Conservation (phyloP, 37 sponge, comb jelly and placozoan species). For the Amphimedon queenslandica region DNA sequence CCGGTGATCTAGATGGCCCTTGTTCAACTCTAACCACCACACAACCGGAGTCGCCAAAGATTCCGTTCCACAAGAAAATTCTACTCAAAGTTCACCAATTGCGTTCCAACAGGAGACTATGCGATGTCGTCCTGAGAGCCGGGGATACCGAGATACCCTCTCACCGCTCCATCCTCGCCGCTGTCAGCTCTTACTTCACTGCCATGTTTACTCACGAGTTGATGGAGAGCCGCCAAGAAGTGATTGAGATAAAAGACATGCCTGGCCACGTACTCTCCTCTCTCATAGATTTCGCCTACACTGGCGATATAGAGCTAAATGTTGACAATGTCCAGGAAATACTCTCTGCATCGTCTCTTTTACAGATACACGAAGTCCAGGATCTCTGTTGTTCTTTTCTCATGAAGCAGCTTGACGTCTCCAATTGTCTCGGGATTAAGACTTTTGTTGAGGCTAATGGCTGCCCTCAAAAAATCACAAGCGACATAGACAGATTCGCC, state of each 20-base stretch:
- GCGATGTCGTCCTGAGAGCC: conserved; percentile 75
- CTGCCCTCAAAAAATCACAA: conserved; percentile 66
- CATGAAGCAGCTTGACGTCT: conserved; percentile 83
- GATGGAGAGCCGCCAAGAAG: conserved; percentile 71
- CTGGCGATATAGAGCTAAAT: conserved; percentile 75
- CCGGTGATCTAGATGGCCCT: no score
- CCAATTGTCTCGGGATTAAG: conserved; percentile 90
- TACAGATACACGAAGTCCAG: conserved; percentile 84
- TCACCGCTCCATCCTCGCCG: conserved; percentile 85
- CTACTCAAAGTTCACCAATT: conserved; percentile 65
- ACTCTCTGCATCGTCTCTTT: conserved; percentile 83
- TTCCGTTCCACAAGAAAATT: conserved; percentile 38
- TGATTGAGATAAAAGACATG: conserved; percentile 82
- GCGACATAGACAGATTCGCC: conserved; percentile 70
- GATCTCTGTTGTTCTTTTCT: conserved; percentile 93
- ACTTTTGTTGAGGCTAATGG: conserved; percentile 89
- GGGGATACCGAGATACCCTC: conserved; percentile 62
- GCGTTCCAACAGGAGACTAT: conserved; percentile 70
- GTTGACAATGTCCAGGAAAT: conserved; percentile 93
- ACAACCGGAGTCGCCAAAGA: no score
- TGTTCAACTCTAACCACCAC: no score
- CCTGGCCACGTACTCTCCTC: conserved; percentile 61
- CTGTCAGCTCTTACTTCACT: conserved; percentile 82
- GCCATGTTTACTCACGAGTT: conserved; percentile 92
- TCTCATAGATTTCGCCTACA: conserved; percentile 89